These are phyloP conservation scores for Oophaga pumilio DNA, from an alignment of 2,113 vertebrate genomes.

Conservation along the genomic window DNA sequence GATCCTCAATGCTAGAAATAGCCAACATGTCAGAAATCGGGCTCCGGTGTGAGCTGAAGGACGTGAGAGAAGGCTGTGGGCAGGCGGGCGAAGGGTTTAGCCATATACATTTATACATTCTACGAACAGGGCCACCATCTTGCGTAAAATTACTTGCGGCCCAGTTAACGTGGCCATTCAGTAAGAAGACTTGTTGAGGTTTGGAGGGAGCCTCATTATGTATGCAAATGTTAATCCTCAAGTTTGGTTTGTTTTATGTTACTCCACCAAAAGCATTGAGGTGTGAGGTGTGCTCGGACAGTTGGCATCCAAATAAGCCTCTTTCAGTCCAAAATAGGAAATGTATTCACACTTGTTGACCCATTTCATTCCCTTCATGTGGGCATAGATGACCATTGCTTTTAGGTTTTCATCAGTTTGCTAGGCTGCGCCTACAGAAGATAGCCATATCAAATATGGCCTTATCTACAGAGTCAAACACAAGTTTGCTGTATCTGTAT, in stretches of 20 bases:
- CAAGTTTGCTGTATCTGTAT: not conserved
- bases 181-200: constrained; percentile 12
- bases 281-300: not conserved
- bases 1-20: constrained; percentile 8
- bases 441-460: constrained; percentile 31
- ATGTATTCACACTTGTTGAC: not conserved
- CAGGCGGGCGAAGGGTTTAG: not conserved
- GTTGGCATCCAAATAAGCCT: not conserved
- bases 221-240: constrained; percentile 47
- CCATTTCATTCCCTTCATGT: not conserved
- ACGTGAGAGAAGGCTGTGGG: not conserved
- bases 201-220: not conserved
- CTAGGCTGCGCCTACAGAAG: constrained; percentile 18
- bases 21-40: not conserved
- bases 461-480: not conserved
- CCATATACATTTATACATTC: constrained; percentile 9
- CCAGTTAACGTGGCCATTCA: not conserved
- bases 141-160: not conserved
- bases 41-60: not conserved
- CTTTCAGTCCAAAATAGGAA: not conserved
- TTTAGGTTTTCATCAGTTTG: not conserved
- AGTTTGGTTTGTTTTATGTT: not conserved
- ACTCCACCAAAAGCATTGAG: not conserved
- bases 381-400: not conserved
- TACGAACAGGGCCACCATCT: not conserved